Evolutionary conservation across 1,140 invertebrate species (phyloP).

Genomic region (Nylanderia fulva): DNA sequence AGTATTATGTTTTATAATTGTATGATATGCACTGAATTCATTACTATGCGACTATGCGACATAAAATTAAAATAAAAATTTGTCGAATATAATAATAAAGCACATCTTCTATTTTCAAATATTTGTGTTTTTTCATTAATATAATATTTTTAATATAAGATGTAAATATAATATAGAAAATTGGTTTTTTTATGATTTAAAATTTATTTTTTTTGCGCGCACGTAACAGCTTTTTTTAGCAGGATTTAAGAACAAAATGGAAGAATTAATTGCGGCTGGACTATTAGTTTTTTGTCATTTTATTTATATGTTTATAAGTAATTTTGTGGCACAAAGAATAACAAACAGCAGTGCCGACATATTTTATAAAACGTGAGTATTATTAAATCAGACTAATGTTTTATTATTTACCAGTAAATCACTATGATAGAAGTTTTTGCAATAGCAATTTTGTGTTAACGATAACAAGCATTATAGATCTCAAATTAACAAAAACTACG

Average conservation of each 20-base stretch:
- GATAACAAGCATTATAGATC: background rate
- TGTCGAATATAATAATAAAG: background rate
- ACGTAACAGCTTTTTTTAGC: background rate
- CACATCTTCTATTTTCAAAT: background rate
- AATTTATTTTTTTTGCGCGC: background rate
- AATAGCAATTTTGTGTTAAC: background rate
- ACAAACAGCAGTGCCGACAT: background rate
- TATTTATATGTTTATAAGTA: background rate
- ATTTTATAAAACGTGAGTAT: slow-evolving; percentile 16
- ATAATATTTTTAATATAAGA: background rate
- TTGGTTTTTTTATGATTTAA: slow-evolving; percentile 1
- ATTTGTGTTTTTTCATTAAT: background rate
- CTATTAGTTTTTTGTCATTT: slow-evolving; percentile 1
- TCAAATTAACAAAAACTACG: background rate
- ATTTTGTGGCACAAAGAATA: background rate
- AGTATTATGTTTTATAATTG: slow-evolving; percentile 31
- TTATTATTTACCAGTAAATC: background rate
- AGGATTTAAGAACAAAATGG: background rate
- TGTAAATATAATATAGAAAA: background rate
- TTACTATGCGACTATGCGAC: too few species aligned
- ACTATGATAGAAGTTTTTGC: background rate
- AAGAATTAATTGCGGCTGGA: background rate
- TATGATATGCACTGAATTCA: background rate
- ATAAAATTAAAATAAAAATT: background rate
- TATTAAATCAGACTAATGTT: background rate